These are phyloP conservation scores for Dryobota labecula DNA, from an alignment of 2,888 invertebrate species.

Conservation along the genomic window DNA sequence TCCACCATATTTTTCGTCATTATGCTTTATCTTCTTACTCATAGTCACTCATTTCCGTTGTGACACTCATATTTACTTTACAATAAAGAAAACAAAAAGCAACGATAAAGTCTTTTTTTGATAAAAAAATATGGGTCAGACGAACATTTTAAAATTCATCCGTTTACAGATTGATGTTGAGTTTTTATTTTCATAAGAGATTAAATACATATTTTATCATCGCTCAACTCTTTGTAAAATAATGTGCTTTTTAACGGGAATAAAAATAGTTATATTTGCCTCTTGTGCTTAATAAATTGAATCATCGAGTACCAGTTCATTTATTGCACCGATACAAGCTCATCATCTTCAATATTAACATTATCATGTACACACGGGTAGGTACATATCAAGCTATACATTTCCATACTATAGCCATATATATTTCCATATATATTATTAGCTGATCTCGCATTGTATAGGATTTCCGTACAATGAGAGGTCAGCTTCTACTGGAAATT, in stretches of 20 bases:
- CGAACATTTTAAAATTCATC: constrained; percentile 26
- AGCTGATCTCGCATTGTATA: too few relatives aligned
- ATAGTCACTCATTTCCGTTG: constrained; percentile 37
- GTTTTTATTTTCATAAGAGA: constrained; percentile 25
- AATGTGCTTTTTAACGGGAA: background rate
- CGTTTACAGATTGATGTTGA: constrained; percentile 10
- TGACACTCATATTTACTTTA: background rate
- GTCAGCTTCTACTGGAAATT: too few relatives aligned
- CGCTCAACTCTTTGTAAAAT: background rate
- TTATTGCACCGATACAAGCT: background rate
- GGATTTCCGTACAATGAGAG: too few relatives aligned
- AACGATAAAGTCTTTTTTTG: background rate
- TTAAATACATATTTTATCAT: constrained; percentile 15
- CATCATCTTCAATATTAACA: background rate
- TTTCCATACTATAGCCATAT: too few relatives aligned
- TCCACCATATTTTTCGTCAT: background rate
- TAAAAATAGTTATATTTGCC: background rate
- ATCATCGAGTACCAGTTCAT: background rate
- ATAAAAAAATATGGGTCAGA: constrained; percentile 7
- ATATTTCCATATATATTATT: too few relatives aligned
- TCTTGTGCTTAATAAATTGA: background rate
- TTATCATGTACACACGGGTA: background rate
- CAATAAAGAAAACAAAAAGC: background rate
- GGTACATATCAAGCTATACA: too few relatives aligned
- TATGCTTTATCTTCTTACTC: constrained; percentile 32